Base-by-base conservation (phyloP, 2,888 invertebrate genomes). In the Nematopogon swammerdamellus region DNA sequence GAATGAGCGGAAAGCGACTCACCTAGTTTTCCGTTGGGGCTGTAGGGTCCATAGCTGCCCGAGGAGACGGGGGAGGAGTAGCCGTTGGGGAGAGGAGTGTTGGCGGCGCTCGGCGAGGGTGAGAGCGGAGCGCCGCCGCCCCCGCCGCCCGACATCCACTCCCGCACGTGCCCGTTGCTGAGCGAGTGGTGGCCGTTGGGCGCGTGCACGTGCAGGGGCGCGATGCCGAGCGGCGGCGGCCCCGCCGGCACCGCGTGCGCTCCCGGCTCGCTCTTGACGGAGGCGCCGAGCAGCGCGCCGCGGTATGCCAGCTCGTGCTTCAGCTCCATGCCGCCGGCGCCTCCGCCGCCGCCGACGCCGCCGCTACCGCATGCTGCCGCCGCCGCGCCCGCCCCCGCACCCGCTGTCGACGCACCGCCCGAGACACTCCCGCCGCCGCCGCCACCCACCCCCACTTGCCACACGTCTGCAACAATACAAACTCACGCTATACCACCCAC, bases 1-100 rank as follows among this genome's bases (percentile, higher is more conserved):
- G n/a, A n/a, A n/a, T n/a, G n/a, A n/a, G n/a, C n/a, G n/a, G n/a
- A n/a, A n/a, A 8, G 25, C 4, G 25, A 83, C 89, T 87, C 61
- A 92, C 92, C 91, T 83, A 90, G 85, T 84, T 92, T 92, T 63
- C 91, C 91, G 72, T 90, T 91, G 57, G 92, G 92, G 79, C 92
- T 92, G 71, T 92, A 92, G 2, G 92, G 91, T 60, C 92, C 92
- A 80, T 92, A 93, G 84, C 92, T 92, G 70, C 91, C 87, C 17
- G 91, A 88, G 49, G 91, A 92, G 81, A 92, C 85, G 18, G 92
- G 92, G 57, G 92, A 92, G 48, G 91, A 88, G 70, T 92, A 93
- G 50, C 92, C 92, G 62, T 91, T 90, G 64, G 84, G 85, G 57
- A 83, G 82, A 62, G 81, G 83, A 19, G 81, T 81, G 63, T 81